Evolutionary conservation across 30 jellyfish, hydroid and myxozoan genomes (phyloP).

Genomic region (Rhopilema esculentum): DNA sequence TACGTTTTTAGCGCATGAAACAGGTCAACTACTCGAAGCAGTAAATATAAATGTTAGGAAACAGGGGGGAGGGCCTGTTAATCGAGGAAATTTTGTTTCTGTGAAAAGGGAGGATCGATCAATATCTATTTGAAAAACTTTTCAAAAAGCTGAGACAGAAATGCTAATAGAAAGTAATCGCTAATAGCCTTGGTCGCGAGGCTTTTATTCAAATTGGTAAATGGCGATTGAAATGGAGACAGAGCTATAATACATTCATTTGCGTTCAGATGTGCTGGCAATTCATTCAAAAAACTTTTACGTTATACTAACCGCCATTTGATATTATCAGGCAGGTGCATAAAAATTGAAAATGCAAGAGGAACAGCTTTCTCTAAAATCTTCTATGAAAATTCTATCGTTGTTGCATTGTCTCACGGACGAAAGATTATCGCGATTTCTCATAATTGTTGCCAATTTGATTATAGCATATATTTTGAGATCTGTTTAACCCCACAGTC

Average conservation of each 20-base stretch:
- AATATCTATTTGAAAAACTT: neutral
- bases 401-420: too few species aligned
- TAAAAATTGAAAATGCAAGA: neutral
- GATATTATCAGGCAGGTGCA: neutral
- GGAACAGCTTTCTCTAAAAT: neutral
- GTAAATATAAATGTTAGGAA: neutral
- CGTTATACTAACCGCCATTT: neutral
- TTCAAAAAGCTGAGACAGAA: neutral
- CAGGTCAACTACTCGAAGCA: too few species aligned
- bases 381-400: too few species aligned
- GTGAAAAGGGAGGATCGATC: neutral
- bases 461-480: too few species aligned
- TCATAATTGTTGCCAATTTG: neutral
- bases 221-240: neutral
- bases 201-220: neutral
- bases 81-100: too few species aligned
- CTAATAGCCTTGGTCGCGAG: neutral
- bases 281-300: neutral
- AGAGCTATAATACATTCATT: neutral
- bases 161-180: neutral
- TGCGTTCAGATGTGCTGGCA: neutral
- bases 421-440: too few species aligned
- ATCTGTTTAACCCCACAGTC: slow-evolving; percentile 38
- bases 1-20: too few species aligned
- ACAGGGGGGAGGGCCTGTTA: neutral